Base-by-base conservation (phyloP, 2,888 invertebrate species). In the Lasius platythorax region DNA sequence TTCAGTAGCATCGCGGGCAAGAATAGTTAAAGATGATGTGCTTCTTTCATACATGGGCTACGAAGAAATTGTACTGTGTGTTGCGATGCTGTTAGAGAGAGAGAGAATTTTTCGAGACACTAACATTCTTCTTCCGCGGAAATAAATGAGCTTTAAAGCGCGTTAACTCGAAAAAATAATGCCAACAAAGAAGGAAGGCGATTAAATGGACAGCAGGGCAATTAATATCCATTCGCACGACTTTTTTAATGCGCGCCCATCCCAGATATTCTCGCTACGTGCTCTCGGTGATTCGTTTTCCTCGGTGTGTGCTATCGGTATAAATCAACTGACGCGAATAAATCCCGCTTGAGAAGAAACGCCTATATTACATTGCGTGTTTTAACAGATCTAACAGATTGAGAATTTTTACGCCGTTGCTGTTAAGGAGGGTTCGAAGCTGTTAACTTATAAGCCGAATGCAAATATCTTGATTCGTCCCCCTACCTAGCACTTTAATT, bases 161-260 rank as follows among this genome's bases (percentile, higher is more conserved):
- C 40, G 53, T 78, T 68, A 78, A 68, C 40, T 68, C 12, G 40
- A 23, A 53, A 23, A 67, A 78, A 68, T 64, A 33, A 37, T 15
- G 30, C 40, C 11, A 37, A 66, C 23, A 28, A 12, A 33, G 33
- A 53, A 67, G 28, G 2, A 53, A 28, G 28, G 8, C 12, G 76
- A 68, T 53, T 53, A 68, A 56, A 68, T 4, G 1, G 40, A 74
- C 18, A 28, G 6, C 43, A 30, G 28, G 15, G 43, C 78, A 12
- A 70, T 70, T 70, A 68, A 78, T 68, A 78, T 56, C 43, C 23
- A 58, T 78, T 68, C 9, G 11, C 12, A 23, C 5, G 3, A 30
- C 23, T 53, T 43, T 53, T 53, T 66, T 53, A 37, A 76, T 28
- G 23, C 18, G 3, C 6, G 18, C 3, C 5, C 2, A 9, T 56